A percentile compares a stretch with the other conserved stretches of the same genome.
Evolutionary conservation across 2,797 vertebrate species (phyloP).

Genomic region (Paedocypris micromegethes): DNA sequence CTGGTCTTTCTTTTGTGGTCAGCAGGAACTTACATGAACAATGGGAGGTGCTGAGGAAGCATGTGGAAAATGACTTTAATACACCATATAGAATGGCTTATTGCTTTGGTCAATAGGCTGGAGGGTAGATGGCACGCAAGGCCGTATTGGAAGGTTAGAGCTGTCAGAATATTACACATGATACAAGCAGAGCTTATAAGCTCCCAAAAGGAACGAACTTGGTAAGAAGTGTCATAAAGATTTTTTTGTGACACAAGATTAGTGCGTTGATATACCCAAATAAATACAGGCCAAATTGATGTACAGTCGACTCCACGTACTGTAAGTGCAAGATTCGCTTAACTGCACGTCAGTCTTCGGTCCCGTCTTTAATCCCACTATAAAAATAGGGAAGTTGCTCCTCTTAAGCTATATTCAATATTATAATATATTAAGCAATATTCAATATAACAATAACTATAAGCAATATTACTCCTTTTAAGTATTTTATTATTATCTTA

Average conservation of each 20-base stretch:
- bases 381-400: no score
- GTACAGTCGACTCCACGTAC: neutral
- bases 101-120: slow-evolving; percentile 99
- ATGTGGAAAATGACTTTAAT: slow-evolving; percentile 99
- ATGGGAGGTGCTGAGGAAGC: slow-evolving; percentile 99
- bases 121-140: slow-evolving; percentile 89
- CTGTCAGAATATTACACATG: slow-evolving; percentile 89
- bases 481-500: no score
- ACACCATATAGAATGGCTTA: slow-evolving; percentile 99
- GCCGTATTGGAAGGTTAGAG: slow-evolving; percentile 97
- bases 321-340: no score
- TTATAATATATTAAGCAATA: no score
- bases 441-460: no score
- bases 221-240: slow-evolving; percentile 94
- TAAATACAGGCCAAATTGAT: slow-evolving; percentile 10
- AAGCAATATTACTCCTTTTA: no score
- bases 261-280: slow-evolving; percentile 72
- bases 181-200: slow-evolving; percentile 90
- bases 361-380: no score
- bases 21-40: slow-evolving; percentile 97
- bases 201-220: slow-evolving; percentile 86
- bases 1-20: slow-evolving; percentile 65
- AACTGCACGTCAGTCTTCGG: no score
- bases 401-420: no score
- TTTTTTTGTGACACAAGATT: slow-evolving; percentile 92